Conservation (phyloP, 2,888 invertebrate species). For the Cryptocheilus praepositus region DNA sequence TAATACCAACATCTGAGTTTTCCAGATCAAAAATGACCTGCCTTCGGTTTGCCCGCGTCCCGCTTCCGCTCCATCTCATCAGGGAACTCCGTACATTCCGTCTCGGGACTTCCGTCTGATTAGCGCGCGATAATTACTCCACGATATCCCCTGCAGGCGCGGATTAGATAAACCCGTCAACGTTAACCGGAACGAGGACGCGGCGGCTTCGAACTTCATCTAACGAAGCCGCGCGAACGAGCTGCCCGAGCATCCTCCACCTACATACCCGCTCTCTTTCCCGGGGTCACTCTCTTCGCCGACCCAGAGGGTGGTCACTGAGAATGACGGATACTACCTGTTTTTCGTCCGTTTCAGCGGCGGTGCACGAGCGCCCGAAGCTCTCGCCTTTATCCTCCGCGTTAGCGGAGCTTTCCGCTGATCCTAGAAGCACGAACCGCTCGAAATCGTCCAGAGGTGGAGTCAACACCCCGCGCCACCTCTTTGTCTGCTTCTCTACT, state of each 20-base stretch:
- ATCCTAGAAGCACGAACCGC: slow-evolving; percentile 67
- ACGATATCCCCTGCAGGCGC: too few species aligned
- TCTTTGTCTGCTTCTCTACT: slow-evolving; percentile 19
- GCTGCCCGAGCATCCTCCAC: slow-evolving; percentile 1
- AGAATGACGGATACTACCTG: slow-evolving; percentile 53
- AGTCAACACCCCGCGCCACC: slow-evolving; percentile 49
- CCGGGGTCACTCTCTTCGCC: slow-evolving; percentile 1
- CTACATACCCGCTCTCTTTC: neutral
- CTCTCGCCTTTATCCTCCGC: slow-evolving; percentile 61
- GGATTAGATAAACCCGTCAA: too few species aligned
- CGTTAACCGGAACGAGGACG: slow-evolving; percentile 11
- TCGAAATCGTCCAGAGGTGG: slow-evolving; percentile 55
- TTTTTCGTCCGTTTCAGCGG: slow-evolving; percentile 50
- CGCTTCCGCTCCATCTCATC: too few species aligned
- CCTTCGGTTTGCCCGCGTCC: too few species aligned
- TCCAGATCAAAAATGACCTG: too few species aligned
- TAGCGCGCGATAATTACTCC: too few species aligned
- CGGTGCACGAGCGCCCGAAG: slow-evolving; percentile 32
- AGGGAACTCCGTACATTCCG: too few species aligned
- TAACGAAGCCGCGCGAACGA: slow-evolving; percentile 43
- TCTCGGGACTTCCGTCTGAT: too few species aligned
- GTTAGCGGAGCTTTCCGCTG: slow-evolving; percentile 66
- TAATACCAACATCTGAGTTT: too few species aligned
- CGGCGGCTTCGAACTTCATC: slow-evolving; percentile 42
- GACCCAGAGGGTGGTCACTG: neutral